Evolutionary conservation across 2,797 vertebrate genomes (phyloP).

Genomic region (Halcyon leucocephala): DNA sequence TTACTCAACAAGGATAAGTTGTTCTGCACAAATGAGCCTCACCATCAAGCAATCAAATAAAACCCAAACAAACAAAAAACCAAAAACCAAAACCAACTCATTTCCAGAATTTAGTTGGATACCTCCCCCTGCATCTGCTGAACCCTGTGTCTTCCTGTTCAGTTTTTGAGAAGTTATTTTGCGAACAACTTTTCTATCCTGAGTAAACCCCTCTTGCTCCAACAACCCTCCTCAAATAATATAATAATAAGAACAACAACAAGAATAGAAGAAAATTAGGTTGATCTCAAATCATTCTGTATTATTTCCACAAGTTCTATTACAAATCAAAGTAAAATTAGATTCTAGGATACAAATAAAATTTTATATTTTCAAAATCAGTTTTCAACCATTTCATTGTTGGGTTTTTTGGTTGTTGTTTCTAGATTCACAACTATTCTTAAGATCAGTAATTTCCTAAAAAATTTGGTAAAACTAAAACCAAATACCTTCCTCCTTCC

Average conservation of each 20-base stretch:
- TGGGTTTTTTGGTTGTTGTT: not conserved
- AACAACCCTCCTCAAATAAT: not conserved
- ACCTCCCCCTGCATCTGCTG: not conserved
- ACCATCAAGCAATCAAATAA: accelerated
- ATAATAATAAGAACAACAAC: not conserved
- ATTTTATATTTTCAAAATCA: not conserved
- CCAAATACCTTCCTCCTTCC: not conserved
- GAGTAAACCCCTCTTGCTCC: not conserved
- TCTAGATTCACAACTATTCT: not conserved
- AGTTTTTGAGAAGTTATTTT: not conserved
- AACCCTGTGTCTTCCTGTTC: not conserved
- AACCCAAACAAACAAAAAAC: not conserved
- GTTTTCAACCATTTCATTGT: not conserved
- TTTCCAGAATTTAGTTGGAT: not conserved
- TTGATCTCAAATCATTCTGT: not conserved
- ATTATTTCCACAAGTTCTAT: not conserved
- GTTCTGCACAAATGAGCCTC: not conserved
- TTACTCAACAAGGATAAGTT: not conserved
- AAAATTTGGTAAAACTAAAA: not conserved
- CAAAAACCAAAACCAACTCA: no score
- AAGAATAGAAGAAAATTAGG: not conserved
- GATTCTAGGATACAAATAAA: not conserved
- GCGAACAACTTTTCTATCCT: not conserved
- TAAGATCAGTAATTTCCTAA: not conserved
- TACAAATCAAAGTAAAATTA: not conserved